A percentile compares a stretch with the other conserved stretches of the same genome.
These are phyloP conservation scores for Bucco capensis DNA, from an alignment of 2,113 vertebrate species.

Conservation along the genomic window DNA sequence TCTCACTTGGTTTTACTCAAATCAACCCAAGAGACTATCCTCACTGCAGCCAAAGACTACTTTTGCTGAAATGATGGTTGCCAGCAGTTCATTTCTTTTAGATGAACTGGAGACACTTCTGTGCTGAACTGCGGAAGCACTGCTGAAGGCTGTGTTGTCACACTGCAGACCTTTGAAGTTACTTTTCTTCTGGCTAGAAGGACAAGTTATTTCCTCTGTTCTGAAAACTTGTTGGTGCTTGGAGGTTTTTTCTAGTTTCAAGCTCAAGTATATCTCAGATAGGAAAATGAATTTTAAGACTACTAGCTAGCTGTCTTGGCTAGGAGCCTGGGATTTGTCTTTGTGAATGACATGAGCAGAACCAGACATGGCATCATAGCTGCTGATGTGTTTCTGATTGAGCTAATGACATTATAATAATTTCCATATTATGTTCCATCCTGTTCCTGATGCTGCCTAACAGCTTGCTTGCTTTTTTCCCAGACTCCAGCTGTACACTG, in stretches of 20 bases:
- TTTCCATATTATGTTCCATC: slow-evolving; percentile 16
- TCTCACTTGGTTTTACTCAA: not conserved
- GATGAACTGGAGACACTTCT: not conserved
- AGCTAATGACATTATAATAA: slow-evolving; percentile 46
- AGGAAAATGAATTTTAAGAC: not conserved
- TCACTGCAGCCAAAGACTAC: not conserved
- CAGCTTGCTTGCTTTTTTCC: not conserved
- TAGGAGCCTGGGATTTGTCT: slow-evolving; percentile 16
- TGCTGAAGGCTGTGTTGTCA: not conserved
- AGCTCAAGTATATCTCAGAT: not conserved
- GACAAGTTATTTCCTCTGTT: not conserved
- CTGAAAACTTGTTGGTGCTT: not conserved
- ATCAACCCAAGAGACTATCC: not conserved
- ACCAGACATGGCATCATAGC: slow-evolving; percentile 19
- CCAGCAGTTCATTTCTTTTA: not conserved
- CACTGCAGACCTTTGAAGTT: not conserved
- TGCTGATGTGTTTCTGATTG: slow-evolving; percentile 28
- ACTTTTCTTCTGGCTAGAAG: not conserved
- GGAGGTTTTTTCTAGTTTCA: not conserved
- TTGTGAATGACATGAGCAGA: not conserved
- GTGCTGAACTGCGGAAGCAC: not conserved
- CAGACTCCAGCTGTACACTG: not conserved
- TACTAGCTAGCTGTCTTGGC: not conserved
- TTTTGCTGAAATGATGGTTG: not conserved
- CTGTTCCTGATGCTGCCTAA: not conserved